Percentiles rank a stretch among this genome's conserved stretches.
phyloP scores from a whole-genome alignment of 1,140 invertebrate species.

The Fopius arisanus region DNA sequence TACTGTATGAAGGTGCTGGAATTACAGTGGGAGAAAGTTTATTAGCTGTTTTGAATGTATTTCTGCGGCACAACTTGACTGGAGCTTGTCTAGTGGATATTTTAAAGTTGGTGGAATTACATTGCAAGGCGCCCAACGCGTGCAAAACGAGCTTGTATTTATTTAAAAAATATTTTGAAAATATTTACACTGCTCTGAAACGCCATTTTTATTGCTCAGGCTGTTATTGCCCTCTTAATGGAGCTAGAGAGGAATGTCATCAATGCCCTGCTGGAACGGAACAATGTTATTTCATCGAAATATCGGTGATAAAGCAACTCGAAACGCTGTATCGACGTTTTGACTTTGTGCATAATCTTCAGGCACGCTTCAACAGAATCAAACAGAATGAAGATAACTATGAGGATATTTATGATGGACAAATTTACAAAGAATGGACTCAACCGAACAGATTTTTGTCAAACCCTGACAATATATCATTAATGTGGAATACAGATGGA shows the following conservation, averaged over 20 bases:
- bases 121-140: not conserved
- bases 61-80: constrained; percentile 10
- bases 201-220: constrained; percentile 23
- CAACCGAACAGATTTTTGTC: not conserved
- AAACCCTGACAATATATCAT: constrained; percentile 18
- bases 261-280: not conserved
- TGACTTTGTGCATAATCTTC: not conserved
- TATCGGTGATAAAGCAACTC: not conserved
- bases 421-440: not conserved
- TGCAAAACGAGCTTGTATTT: constrained; percentile 10
- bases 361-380: not conserved
- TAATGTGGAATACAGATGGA: constrained; percentile 24
- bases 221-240: constrained; percentile 5
- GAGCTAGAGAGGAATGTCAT: not conserved
- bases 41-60: constrained; percentile 12
- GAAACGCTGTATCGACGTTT: not conserved
- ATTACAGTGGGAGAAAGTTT: constrained; percentile 13
- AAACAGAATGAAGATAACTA: not conserved
- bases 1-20: constrained; percentile 15
- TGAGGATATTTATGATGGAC: constrained; percentile 23
- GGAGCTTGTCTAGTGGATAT: constrained; percentile 16
- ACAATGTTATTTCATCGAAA: constrained; percentile 22
- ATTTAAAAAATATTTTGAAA: constrained; percentile 25
- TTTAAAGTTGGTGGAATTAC: not conserved
- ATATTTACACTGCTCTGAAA: not conserved